Percentiles rank a stretch among this genome's conserved stretches.
phyloP scores from a whole-genome alignment of 2,888 invertebrate species.

The Biston stratarius region DNA sequence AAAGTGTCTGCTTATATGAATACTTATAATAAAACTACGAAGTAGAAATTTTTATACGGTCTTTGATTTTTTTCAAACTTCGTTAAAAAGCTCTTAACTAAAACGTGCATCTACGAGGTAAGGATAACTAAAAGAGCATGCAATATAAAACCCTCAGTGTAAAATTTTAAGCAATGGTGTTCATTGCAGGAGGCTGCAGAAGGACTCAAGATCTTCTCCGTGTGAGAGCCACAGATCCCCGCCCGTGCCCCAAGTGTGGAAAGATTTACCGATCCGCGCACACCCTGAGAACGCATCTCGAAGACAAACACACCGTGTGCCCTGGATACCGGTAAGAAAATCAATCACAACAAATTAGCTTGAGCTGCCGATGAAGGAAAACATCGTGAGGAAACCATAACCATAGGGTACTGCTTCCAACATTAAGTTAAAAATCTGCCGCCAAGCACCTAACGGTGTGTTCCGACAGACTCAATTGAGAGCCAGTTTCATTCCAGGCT shows the following conservation, averaged over 20 bases:
- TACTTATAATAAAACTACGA: constrained; percentile 81
- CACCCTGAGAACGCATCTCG: constrained; percentile 95
- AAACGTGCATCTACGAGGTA: constrained; percentile 48
- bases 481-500: too few relatives aligned
- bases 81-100: constrained; percentile 15
- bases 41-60: constrained; percentile 67
- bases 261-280: constrained; percentile 97
- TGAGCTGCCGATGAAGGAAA: too few relatives aligned
- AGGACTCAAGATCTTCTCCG: constrained; percentile 94
- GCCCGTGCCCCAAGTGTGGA: constrained; percentile 97
- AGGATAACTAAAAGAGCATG: constrained; percentile 30
- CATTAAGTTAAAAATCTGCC: too few relatives aligned
- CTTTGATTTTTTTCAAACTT: constrained; percentile 38
- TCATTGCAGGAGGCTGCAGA: constrained; percentile 87
- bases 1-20: constrained; percentile 85
- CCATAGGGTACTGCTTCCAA: too few relatives aligned
- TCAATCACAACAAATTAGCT: neutral
- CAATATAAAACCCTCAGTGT: constrained; percentile 14
- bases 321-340: constrained; percentile 90
- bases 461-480: too few relatives aligned
- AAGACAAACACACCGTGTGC: constrained; percentile 97
- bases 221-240: constrained; percentile 96
- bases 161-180: constrained; percentile 30
- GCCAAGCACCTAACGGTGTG: too few relatives aligned
- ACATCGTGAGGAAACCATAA: too few relatives aligned